phyloP scores from a whole-genome alignment of 2,113 vertebrate species.

The Caranx ignobilis region DNA sequence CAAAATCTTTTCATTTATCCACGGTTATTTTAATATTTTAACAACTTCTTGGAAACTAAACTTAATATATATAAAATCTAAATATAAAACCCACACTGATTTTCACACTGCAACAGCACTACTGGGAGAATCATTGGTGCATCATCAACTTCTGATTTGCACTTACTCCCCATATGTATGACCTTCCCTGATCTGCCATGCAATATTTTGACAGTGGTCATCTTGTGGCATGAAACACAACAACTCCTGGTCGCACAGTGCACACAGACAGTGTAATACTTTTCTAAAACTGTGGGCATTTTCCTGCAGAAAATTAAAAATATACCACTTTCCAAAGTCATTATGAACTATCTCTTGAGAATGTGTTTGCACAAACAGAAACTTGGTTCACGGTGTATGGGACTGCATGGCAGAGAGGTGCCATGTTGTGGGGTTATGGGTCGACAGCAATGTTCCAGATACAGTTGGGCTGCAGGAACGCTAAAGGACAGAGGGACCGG shows the following conservation, averaged over 20 bases:
- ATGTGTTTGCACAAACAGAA: background rate
- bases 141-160: constrained; percentile 29
- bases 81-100: no score
- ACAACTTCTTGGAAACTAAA: background rate
- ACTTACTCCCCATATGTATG: background rate
- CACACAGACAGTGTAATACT: background rate
- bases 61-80: no score
- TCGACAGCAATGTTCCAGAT: constrained; percentile 53
- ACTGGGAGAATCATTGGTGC: background rate
- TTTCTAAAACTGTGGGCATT: no score
- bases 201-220: background rate
- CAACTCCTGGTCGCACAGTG: background rate
- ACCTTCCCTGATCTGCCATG: background rate
- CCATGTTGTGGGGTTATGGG: constrained; percentile 60
- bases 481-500: constrained; percentile 64
- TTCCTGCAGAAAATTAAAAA: no score
- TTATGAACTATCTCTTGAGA: background rate
- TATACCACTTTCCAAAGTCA: background rate
- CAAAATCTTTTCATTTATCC: background rate
- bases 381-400: background rate
- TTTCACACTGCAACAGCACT: background rate
- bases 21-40: background rate
- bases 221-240: background rate
- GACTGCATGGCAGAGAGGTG: constrained; percentile 37
- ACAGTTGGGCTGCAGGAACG: constrained; percentile 48